Base-by-base conservation (phyloP, 2,888 invertebrate genomes). In the Acrobasis consociella region DNA sequence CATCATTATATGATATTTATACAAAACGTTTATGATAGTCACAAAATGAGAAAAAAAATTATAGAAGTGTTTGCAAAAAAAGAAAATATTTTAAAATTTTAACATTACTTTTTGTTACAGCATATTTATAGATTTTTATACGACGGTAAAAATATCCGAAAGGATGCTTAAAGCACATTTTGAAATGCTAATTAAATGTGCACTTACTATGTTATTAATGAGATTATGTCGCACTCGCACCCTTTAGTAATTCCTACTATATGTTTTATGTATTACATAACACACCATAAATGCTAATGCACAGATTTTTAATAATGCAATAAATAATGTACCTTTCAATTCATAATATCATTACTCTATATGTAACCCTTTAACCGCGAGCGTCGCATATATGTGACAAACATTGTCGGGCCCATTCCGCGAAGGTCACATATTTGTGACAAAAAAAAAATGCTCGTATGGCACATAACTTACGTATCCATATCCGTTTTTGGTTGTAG, bases 91-190 rank as follows among this genome's bases (percentile, higher is more conserved):
- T 42, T 13, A 16, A 8, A 8, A 56, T 3, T 39, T 42, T 56
- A 60, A 62, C 42, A 22, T 60, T 52, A 62, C 46, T 66, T 66
- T 66, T 58, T 66, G 64, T 59, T 66, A 56, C 56, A 56, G 56
- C 56, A 22, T 1, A 56, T 42, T 55, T 56, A 9, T 56, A 56
- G 56, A 56, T 56, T 22, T 22, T 42, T 39, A 15, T 46, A 13
- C 17, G 39, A 42, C 42, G 56, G 56, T 56, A 56, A 56, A 16
- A 42, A 13, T 10, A 39, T 17, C 56, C 56, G 56, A 56, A 42
- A 17, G 39, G 42, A 56, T 42, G 56, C 56, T 56, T 38, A 13
- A 17, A 56, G 56, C 56, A 56, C 56, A 56, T 15, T 16, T 17
- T 42, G 7, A 55, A 55, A 55, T 55, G 22, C 56, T 56, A 56